Percentiles rank a stretch among this genome's conserved stretches.
These are phyloP conservation scores for Agonopterix alstromeriana DNA, from an alignment of 2,888 invertebrate genomes.

Conservation along the genomic window DNA sequence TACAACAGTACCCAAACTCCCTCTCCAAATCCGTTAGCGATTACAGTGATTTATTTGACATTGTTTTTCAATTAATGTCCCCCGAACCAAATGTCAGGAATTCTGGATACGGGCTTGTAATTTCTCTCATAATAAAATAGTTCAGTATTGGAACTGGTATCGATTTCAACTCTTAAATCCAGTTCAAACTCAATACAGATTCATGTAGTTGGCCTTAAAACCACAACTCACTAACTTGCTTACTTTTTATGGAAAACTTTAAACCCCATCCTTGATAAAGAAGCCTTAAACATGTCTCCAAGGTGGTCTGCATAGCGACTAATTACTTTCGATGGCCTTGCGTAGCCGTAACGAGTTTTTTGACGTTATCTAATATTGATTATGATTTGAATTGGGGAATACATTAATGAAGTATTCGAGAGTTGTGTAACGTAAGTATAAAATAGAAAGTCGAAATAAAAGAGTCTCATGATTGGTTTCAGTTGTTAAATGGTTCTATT, in stretches of 20 bases:
- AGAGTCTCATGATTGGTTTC: constrained; percentile 36
- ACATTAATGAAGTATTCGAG: constrained; percentile 20
- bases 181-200: no score
- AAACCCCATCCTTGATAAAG: constrained; percentile 20
- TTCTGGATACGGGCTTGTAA: no score
- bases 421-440: constrained; percentile 30
- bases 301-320: constrained; percentile 43
- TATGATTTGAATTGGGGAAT: constrained; percentile 34
- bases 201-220: background rate
- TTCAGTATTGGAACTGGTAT: no score
- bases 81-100: no score
- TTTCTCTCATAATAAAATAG: no score
- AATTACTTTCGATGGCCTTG: constrained; percentile 57
- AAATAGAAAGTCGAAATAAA: constrained; percentile 43
- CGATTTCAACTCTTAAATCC: no score
- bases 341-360: constrained; percentile 29
- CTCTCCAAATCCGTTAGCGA: no score
- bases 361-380: constrained; percentile 30
- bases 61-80: no score
- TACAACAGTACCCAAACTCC: no score
- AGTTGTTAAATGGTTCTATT: constrained; percentile 26
- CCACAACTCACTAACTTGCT: background rate
- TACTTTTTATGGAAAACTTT: background rate
- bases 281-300: constrained; percentile 52
- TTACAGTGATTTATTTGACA: no score